Base-by-base conservation (phyloP, 1,140 invertebrate species). In the Aphelinus certus region DNA sequence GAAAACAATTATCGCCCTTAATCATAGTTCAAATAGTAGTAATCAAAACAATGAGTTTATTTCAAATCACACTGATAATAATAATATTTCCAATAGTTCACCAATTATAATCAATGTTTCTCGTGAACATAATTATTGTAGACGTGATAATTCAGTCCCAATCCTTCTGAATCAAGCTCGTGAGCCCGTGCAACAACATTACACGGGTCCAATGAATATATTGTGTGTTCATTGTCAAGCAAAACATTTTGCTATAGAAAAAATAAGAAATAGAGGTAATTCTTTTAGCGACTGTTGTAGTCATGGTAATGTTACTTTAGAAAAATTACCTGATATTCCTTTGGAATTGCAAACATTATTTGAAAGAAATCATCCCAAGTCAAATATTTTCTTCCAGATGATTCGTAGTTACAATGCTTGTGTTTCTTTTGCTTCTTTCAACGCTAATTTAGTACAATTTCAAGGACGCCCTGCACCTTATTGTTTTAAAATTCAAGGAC, bases 261-360 rank as follows among this genome's bases (percentile, higher is more conserved):
- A 71, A 76, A 56, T 76, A 55, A 48, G 55, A 45, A 65, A 72
- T 60, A 76, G 71, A 69, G 66, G 58, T 49, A 43, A 49, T 51
- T 76, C 68, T 42, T 76, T 76, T 58, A 63, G 68, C 42, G 62
- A 76, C 53, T 76, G 75, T 42, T 72, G 75, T 61, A 49, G 56
- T n/a, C 75, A 76, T 63, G 69, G 69, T 5, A 56, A 48, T 9
- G 69, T 65, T 45, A 26, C 7, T 53, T 65, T 71, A 57, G 56
- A 70, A 61, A 51, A 49, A 7, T 57, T 56, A 46, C 75, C 55
- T 60, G 47, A 55, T 7, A 55, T 68, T 57, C 75, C 75, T 49
- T 5, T 42, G 46, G 62, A 71, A 57, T 7, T 76, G 10, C 9
- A 47, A 47, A 3, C 26, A 55, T 67, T 71, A 48, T 76, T 76